Evolutionary conservation across 2,888 invertebrate species (phyloP), one percentile per base, ranked within the genome.

Genomic region (Hydraecia micacea): DNA sequence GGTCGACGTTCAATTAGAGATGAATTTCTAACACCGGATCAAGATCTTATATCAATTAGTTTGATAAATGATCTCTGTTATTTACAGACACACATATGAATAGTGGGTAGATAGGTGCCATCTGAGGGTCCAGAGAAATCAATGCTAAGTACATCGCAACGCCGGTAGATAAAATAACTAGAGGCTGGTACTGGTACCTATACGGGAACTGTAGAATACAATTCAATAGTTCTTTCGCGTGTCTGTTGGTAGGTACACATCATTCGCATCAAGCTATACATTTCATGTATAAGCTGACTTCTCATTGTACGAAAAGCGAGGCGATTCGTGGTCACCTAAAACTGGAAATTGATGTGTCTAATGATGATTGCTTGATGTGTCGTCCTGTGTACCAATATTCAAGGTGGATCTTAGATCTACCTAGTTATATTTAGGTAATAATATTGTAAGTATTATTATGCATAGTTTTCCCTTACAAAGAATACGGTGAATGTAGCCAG

Each of bases 401-500:
- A 55, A 55, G 55, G 5, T 55, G 25, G 25, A 55, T 55, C 25
- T 55, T n/a, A 55, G 55, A 55, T 55, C 4, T 55, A 55, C 25
- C 55, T 55, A 55, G n/a, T 8, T 25, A n/a, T 55, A n/a, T 55
- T 55, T n/a, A 55, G 4, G 49, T 49, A 7, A 49, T 49, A 49
- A 21, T 49, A 25, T 52, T 52, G 52, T 52, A 52, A 21, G 52
- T 52, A 9, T 25, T 52, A 58, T 58, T 58, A n/a, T 58, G n/a
- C 5, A 58, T n/a, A 58, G 55, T 58, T n/a, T n/a, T 58, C 11
- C 91, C 95, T 94, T 90, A 97, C 97, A 72, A 95, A 87, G 85
- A 97, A 96, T 13, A 97, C 97, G n/a, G 90, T 75, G 66, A 95
- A 89, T 1, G 92, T 93, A 28, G 96, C 91, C 3, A 93, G 32